Conservation (phyloP, 2,113 vertebrate genomes). For the Elaphurus davidianus region DNA sequence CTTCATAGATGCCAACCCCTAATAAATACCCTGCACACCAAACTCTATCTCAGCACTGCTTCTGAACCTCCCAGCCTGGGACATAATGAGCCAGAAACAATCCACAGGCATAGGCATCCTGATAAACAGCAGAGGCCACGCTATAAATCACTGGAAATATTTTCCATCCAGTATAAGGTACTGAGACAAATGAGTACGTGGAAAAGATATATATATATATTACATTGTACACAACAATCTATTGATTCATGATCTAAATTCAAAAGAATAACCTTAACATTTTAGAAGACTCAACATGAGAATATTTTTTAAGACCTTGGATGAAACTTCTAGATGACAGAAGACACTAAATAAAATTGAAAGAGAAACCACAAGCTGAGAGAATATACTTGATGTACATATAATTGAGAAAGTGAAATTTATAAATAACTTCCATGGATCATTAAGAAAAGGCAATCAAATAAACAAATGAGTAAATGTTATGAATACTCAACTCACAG, state of each 20-base stretch:
- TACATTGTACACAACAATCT: neutral
- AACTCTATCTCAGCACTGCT: neutral
- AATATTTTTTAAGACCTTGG: neutral
- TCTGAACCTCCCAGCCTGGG: neutral
- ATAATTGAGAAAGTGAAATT: neutral
- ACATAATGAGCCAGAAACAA: neutral
- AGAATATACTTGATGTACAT: neutral
- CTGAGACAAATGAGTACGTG: neutral
- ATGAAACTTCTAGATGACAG: neutral
- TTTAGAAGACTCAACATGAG: neutral
- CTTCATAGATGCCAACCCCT: neutral
- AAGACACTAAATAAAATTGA: neutral
- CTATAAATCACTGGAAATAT: neutral
- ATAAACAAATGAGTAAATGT: neutral
- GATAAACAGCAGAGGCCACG: accelerated
- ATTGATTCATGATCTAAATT: neutral
- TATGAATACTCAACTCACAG: neutral
- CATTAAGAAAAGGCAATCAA: neutral
- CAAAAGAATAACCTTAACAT: neutral
- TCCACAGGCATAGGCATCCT: neutral
- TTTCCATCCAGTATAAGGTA: neutral
- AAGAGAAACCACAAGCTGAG: neutral
- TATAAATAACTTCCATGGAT: neutral
- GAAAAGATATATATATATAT: neutral
- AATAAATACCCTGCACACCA: neutral